phyloP scores from a whole-genome alignment of 2,797 vertebrate species.

The Coregonus suidteri region DNA sequence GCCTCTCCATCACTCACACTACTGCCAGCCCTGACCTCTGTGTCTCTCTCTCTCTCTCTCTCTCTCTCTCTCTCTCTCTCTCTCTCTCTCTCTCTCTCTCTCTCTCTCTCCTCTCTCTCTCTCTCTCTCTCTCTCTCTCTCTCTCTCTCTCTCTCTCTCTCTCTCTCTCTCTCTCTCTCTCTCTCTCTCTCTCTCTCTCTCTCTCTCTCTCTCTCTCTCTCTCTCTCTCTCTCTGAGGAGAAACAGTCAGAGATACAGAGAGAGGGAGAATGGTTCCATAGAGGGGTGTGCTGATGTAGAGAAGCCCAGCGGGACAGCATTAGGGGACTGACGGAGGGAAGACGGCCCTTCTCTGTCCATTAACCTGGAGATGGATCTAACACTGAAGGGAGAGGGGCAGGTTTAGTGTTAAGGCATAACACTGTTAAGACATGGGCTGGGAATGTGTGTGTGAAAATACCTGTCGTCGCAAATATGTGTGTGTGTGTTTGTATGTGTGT shows the following conservation, averaged over 20 bases:
- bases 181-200: not conserved
- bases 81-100: too few species aligned
- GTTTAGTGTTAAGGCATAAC: too few species aligned
- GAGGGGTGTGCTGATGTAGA: not conserved
- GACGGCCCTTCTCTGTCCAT: not conserved
- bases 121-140: not conserved
- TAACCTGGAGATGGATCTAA: not conserved
- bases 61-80: too few species aligned
- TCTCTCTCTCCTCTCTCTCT: too few species aligned
- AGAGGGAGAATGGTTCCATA: constrained; percentile 9
- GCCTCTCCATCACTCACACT: constrained; percentile 11
- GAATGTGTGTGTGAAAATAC: too few species aligned
- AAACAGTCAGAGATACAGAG: constrained; percentile 2
- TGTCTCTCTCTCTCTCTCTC: not conserved
- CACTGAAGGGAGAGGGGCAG: not conserved
- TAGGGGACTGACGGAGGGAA: not conserved
- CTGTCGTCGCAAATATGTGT: too few species aligned
- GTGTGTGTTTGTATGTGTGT: too few species aligned
- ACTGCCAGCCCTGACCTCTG: not conserved
- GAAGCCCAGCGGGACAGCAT: not conserved
- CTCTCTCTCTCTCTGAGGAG: not conserved
- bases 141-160: not conserved
- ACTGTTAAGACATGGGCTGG: too few species aligned
- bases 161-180: too few species aligned
- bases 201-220: not conserved